A percentile compares a stretch with the other conserved stretches of the same genome.
Conservation (phyloP, 2,113 vertebrate genomes). For the Rissa tridactyla region DNA sequence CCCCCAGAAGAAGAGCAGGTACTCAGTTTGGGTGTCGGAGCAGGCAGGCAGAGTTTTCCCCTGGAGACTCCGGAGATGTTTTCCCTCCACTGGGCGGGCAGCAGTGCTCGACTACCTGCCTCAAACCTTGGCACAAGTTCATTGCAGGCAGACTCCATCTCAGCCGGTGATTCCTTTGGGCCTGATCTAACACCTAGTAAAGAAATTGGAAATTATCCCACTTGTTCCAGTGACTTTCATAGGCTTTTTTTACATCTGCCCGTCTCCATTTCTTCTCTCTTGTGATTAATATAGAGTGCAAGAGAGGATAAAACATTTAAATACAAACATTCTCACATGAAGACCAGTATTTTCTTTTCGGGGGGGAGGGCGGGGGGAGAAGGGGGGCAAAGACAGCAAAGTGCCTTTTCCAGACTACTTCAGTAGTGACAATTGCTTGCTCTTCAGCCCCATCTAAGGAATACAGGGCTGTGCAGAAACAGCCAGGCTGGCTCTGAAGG, state of each 20-base stretch:
- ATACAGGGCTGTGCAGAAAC: background rate
- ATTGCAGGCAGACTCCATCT: background rate
- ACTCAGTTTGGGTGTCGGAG: background rate
- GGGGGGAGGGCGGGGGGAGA: too few relatives aligned
- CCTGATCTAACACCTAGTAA: constrained; percentile 22
- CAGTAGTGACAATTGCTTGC: background rate
- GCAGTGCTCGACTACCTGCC: background rate
- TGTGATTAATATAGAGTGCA: background rate
- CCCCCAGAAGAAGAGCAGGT: background rate
- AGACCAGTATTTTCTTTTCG: background rate
- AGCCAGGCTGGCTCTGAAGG: background rate
- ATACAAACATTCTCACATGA: background rate
- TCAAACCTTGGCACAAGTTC: fast-evolving
- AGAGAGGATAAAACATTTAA: background rate
- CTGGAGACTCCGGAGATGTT: background rate
- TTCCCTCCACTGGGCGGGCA: background rate
- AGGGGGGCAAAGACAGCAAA: background rate
- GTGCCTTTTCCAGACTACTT: background rate
- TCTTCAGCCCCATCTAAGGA: background rate
- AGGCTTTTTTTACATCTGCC: background rate
- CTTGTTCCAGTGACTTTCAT: background rate
- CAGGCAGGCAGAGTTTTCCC: background rate
- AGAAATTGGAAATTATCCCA: constrained; percentile 12
- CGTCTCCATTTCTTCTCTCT: background rate
- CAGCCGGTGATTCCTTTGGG: background rate